Conservation (phyloP, 2,888 invertebrate genomes). For the Agrochola macilenta region DNA sequence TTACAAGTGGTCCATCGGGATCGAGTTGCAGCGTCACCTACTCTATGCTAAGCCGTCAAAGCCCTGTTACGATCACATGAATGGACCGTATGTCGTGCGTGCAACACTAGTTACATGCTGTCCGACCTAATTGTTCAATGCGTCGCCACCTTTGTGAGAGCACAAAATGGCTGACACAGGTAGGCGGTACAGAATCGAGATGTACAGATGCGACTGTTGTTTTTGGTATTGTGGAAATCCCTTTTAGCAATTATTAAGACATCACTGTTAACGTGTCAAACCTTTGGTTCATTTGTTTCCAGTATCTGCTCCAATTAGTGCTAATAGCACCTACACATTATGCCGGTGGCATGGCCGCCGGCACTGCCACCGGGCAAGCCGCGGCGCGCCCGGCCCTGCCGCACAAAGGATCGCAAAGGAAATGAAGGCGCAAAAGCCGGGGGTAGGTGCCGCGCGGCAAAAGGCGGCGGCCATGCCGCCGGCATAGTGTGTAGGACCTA, state of each 20-base stretch:
- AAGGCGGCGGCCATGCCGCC: too few relatives aligned
- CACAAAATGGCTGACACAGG: conserved; percentile 52
- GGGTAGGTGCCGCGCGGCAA: too few relatives aligned
- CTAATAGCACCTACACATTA: too few relatives aligned
- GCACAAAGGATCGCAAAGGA: too few relatives aligned
- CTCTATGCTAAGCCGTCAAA: conserved; percentile 62
- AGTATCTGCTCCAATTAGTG: too few relatives aligned
- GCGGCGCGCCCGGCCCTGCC: too few relatives aligned
- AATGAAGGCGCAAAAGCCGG: too few relatives aligned
- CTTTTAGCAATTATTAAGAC: neutral
- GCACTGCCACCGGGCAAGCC: too few relatives aligned
- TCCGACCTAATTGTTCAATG: conserved; percentile 54
- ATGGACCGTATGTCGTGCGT: conserved; percentile 43
- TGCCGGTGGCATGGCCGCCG: too few relatives aligned
- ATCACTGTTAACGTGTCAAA: neutral
- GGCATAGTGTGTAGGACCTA: too few relatives aligned
- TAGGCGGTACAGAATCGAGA: conserved; percentile 8
- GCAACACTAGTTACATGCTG: conserved; percentile 45
- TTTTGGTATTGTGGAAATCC: neutral
- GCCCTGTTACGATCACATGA: conserved; percentile 54
- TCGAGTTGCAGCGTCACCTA: conserved; percentile 42
- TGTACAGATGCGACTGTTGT: neutral
- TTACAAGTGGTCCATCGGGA: conserved; percentile 44
- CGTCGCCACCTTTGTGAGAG: conserved; percentile 56
- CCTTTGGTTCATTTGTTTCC: neutral